Conservation (phyloP, 2,888 invertebrate genomes). For the Sarcophaga rosellei region DNA sequence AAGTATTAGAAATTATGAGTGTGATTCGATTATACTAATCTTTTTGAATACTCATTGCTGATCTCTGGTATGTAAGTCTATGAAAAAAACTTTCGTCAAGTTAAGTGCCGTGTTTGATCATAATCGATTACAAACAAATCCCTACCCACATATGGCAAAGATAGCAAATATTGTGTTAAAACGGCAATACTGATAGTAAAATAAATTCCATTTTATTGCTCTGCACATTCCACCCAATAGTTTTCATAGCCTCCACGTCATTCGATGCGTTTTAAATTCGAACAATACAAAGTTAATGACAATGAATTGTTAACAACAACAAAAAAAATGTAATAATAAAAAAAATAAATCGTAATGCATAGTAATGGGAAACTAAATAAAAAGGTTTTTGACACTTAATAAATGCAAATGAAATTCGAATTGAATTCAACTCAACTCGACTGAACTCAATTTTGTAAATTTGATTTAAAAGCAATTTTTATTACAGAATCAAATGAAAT, state of each 20-base stretch:
- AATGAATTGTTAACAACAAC: slow-evolving; percentile 45
- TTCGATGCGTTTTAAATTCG: slow-evolving; percentile 53
- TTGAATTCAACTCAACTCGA: not conserved
- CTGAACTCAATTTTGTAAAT: not conserved
- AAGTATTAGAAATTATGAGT: too few relatives aligned
- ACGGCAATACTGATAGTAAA: too few relatives aligned
- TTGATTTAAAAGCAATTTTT: slow-evolving; percentile 38
- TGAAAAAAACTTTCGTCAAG: too few relatives aligned
- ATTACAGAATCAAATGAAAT: slow-evolving; percentile 47
- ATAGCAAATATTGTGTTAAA: too few relatives aligned
- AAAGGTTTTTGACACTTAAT: slow-evolving; percentile 50
- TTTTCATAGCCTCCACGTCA: slow-evolving; percentile 36
- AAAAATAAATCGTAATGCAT: slow-evolving; percentile 19
- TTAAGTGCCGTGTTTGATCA: too few relatives aligned
- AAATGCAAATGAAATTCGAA: slow-evolving; percentile 38
- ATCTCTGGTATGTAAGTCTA: too few relatives aligned
- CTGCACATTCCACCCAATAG: slow-evolving; percentile 22
- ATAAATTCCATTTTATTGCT: slow-evolving; percentile 7
- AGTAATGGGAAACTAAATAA: slow-evolving; percentile 50
- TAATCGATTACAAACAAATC: too few relatives aligned
- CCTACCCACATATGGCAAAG: too few relatives aligned
- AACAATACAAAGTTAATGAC: slow-evolving; percentile 50
- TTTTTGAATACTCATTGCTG: too few relatives aligned
- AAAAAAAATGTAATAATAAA: slow-evolving; percentile 19
- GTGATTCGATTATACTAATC: too few relatives aligned